Evolutionary conservation across 2,113 vertebrate species (phyloP), one percentile per base, ranked within the genome.

Genomic region (Cinclus mexicanus): DNA sequence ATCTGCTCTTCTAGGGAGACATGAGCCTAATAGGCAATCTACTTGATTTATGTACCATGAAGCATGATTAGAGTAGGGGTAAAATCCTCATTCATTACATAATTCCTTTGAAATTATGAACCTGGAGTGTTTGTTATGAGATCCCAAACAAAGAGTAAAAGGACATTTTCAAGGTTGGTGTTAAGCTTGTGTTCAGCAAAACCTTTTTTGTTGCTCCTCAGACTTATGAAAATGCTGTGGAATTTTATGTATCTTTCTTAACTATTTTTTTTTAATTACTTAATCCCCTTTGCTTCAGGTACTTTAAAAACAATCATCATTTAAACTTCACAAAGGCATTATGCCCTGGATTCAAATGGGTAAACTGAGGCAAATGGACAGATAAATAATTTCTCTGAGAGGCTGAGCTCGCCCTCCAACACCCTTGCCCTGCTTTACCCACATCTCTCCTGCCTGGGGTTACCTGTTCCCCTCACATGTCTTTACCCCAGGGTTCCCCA

Each of bases 11-110:
- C 64, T 50, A 75, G 63, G 89, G 63, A 95, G 53, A 83, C 52
- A 76, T 0, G 1, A 94, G 68, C 44, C 90, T 94, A 94, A 97
- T 88, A 88, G 71, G 90, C 89, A 96, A 94, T 96, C 85, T 86
- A 77, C 79, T 86, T 93, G 92, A 95, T 96, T 95, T 95, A 97
- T 75, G 79, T 77, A 70, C 88, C 88, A 70, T 86, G 83, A 89
- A 95, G 71, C 68, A 42, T 61, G 85, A 92, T 87, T 77, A 78
- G 59, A 86, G 79, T 55, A 41, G 42, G 42, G 68, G 42, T 53
- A 83, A 89, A 64, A 87, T 74, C 71, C 71, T 92, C 64, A 67
- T 93, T 93, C 71, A 55, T 90, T 93, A 74, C 41, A 41, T 86
- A 74, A 90, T 95, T 92, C 78, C 68, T 83, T 86, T 70, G 89